Percentiles rank a stretch among this genome's conserved stretches.
phyloP scores from a whole-genome alignment of 2,797 vertebrate species.

The Tenualosa ilisha region DNA sequence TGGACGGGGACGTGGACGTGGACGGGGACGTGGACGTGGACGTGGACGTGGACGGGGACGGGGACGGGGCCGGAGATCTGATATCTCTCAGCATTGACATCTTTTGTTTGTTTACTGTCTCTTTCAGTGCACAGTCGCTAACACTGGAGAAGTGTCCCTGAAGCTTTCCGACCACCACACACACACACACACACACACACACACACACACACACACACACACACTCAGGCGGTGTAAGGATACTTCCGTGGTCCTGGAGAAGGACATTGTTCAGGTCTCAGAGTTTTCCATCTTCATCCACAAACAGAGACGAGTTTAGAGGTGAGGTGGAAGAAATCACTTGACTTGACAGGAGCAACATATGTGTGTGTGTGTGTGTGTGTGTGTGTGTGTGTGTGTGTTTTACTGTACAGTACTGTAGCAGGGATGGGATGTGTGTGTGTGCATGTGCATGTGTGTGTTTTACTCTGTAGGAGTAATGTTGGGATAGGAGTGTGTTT shows the following conservation, averaged over 20 bases:
- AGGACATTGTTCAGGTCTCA: conserved; percentile 43
- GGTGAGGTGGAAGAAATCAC: conserved; percentile 51
- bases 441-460: background rate
- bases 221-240: conserved; percentile 43
- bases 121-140: conserved; percentile 53
- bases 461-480: background rate
- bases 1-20: background rate
- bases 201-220: conserved; percentile 27
- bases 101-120: conserved; percentile 58
- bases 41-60: conserved; percentile 59
- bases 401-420: background rate
- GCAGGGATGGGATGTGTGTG: background rate
- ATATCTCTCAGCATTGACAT: conserved; percentile 64
- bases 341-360: background rate
- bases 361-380: background rate
- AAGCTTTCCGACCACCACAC: background rate
- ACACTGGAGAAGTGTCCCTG: background rate
- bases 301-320: conserved; percentile 52
- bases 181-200: conserved; percentile 28
- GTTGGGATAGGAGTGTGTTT: background rate
- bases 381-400: background rate
- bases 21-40: conserved; percentile 54
- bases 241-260: conserved; percentile 42
- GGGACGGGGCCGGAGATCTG: conserved; percentile 59
- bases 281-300: conserved; percentile 54